Conservation (phyloP, 1,140 invertebrate species). For the Formica exsecta region DNA sequence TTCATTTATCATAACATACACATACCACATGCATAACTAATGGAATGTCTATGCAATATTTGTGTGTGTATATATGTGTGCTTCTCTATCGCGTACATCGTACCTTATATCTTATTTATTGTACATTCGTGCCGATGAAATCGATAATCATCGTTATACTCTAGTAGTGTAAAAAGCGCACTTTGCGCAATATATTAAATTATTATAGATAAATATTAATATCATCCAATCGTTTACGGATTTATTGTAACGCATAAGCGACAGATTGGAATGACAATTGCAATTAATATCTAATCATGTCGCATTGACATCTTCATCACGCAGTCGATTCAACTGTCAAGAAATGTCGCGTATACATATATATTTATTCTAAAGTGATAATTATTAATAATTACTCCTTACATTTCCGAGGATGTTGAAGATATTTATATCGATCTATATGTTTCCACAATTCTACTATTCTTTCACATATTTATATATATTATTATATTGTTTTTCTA, state of each 20-base stretch:
- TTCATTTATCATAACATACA: background rate
- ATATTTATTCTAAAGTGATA: background rate
- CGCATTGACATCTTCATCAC: background rate
- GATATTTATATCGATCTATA: background rate
- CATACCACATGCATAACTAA: background rate
- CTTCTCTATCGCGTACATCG: background rate
- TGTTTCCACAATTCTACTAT: slow-evolving; percentile 5
- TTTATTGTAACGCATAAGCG: slow-evolving; percentile 26
- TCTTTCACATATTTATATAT: background rate
- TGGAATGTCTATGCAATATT: background rate
- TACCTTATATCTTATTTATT: slow-evolving; percentile 16
- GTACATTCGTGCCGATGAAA: background rate
- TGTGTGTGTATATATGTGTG: background rate
- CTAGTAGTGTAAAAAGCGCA: background rate
- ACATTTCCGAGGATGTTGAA: slow-evolving; percentile 14
- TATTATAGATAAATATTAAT: slow-evolving; percentile 42
- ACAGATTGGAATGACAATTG: slow-evolving; percentile 35
- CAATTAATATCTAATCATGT: slow-evolving; percentile 36
- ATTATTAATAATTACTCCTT: background rate
- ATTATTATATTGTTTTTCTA: background rate
- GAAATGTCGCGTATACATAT: background rate
- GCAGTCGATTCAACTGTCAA: background rate
- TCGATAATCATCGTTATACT: slow-evolving; percentile 17
- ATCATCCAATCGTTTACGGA: background rate
- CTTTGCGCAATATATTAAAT: background rate